Evolutionary conservation across 1,140 invertebrate species (phyloP).

Genomic region (Penaeus japonicus): DNA sequence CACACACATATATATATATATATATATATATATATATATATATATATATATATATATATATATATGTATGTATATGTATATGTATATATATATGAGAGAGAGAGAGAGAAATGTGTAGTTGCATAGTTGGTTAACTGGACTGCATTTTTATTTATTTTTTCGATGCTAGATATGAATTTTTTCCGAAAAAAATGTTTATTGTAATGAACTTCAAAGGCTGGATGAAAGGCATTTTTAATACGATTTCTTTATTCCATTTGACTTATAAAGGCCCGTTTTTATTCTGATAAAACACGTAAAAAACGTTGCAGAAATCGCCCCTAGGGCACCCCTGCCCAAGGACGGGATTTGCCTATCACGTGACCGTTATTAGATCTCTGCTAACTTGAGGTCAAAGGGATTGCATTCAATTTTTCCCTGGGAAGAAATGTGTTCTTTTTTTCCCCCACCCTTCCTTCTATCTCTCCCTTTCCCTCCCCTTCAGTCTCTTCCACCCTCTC

Average conservation of each 20-base stretch:
- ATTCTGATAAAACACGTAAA: not conserved
- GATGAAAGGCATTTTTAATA: not conserved
- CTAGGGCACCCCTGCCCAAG: not conserved
- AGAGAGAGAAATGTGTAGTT: too few species aligned
- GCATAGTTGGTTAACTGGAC: too few species aligned
- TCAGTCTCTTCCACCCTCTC: conserved; percentile 4
- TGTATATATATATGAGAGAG: too few species aligned
- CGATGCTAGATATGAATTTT: not conserved
- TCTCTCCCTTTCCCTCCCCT: conserved; percentile 7
- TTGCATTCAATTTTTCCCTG: too few species aligned
- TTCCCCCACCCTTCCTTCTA: not conserved
- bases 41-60: too few species aligned
- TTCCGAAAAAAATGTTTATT: not conserved
- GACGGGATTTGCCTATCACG: not conserved
- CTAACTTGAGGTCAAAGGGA: too few species aligned
- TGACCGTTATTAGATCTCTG: not conserved
- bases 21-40: too few species aligned
- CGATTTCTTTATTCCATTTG: conserved; percentile 1
- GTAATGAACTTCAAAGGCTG: not conserved
- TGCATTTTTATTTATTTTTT: too few species aligned
- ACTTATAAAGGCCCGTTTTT: not conserved
- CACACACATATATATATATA: too few species aligned
- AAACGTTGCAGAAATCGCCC: too few species aligned
- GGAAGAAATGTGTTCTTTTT: not conserved
- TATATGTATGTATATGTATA: too few species aligned